Conservation (phyloP, 2,888 invertebrate genomes). For the Agrotis segetum region DNA sequence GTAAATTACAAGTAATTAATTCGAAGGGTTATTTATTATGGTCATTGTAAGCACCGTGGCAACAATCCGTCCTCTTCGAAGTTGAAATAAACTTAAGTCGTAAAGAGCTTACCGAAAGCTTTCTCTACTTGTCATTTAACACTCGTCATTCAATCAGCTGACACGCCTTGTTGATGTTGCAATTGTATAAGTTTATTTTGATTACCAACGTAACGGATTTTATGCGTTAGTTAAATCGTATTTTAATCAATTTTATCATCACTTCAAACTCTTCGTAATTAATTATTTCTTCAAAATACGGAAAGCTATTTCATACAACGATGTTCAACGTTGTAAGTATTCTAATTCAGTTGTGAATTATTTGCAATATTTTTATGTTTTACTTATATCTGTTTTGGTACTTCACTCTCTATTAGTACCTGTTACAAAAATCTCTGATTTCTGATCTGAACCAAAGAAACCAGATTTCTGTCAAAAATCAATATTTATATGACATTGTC, state of each 20-base stretch:
- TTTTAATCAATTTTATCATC: no score
- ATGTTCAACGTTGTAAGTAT: no score
- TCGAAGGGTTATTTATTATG: slow-evolving; percentile 48
- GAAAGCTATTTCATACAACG: neutral
- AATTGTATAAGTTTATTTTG: slow-evolving; percentile 19
- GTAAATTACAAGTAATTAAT: slow-evolving; percentile 56
- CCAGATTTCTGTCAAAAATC: neutral
- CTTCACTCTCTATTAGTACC: neutral
- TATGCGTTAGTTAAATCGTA: no score
- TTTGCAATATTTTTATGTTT: no score
- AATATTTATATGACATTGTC: slow-evolving; percentile 56
- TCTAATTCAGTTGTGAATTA: no score
- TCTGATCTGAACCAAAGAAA: neutral
- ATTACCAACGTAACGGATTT: neutral
- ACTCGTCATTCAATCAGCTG: slow-evolving; percentile 31
- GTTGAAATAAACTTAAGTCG: slow-evolving; percentile 18
- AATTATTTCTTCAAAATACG: neutral
- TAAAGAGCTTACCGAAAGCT: slow-evolving; percentile 41
- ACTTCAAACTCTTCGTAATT: neutral
- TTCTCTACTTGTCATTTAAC: slow-evolving; percentile 40
- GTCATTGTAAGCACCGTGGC: slow-evolving; percentile 29
- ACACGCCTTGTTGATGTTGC: slow-evolving; percentile 4
- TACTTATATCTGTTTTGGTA: no score
- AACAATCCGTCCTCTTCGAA: slow-evolving; percentile 10
- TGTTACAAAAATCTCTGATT: neutral